Evolutionary conservation across 2,888 invertebrate genomes (phyloP).

Genomic region (Hydrotaea cyrtoneurina): DNA sequence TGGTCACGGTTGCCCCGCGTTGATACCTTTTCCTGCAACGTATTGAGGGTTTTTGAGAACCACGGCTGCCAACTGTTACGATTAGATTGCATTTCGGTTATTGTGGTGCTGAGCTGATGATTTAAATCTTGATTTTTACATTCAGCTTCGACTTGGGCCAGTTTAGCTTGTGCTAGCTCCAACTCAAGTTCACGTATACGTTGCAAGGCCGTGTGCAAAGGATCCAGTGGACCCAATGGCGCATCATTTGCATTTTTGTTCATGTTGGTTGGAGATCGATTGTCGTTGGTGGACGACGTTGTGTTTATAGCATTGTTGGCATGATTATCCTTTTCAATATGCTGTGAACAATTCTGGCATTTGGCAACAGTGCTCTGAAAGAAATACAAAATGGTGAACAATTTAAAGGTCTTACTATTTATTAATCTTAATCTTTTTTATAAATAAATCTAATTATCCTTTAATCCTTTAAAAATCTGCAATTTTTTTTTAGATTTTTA

Average conservation of each 20-base stretch:
- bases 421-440: too few species aligned
- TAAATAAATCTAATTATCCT: too few species aligned
- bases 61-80: conserved; percentile 90
- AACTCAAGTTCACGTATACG: conserved; percentile 94
- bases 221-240: conserved; percentile 79
- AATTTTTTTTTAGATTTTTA: too few species aligned
- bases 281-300: conserved; percentile 41
- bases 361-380: conserved; percentile 82
- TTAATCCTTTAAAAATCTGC: too few species aligned
- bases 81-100: conserved; percentile 86
- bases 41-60: conserved; percentile 93
- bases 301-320: conserved; percentile 35
- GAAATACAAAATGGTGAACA: neutral
- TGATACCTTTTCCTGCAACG: conserved; percentile 80
- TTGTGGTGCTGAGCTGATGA: conserved; percentile 92
- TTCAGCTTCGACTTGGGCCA: conserved; percentile 98
- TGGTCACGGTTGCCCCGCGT: conserved; percentile 73
- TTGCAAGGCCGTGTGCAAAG: conserved; percentile 77
- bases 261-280: conserved; percentile 37
- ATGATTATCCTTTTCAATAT: conserved; percentile 71
- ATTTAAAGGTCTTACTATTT: too few species aligned
- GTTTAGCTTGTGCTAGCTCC: conserved; percentile 97
- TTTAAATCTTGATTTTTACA: conserved; percentile 97
- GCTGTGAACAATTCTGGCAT: conserved; percentile 80
- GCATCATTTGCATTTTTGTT: conserved; percentile 73